These are phyloP conservation scores for Mizuhopecten yessoensis DNA, from an alignment of 1,140 invertebrate species.

Conservation along the genomic window DNA sequence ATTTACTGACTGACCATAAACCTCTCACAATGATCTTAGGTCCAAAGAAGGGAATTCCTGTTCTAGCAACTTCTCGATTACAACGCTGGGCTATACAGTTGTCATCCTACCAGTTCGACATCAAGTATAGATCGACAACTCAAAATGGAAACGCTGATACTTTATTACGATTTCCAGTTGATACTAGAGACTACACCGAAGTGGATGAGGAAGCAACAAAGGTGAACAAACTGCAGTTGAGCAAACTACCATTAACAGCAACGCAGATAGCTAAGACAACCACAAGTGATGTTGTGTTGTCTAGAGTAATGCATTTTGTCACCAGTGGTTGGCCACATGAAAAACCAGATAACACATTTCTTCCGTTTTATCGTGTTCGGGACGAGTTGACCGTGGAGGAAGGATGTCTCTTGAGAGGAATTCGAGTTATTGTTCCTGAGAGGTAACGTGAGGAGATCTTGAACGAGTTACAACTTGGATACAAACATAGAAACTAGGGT, in stretches of 20 bases:
- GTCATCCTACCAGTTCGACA: constrained; percentile 76
- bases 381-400: constrained; percentile 46
- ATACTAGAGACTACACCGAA: background rate
- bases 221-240: constrained; percentile 7
- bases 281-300: constrained; percentile 11
- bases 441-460: background rate
- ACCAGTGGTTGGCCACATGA: too few species aligned
- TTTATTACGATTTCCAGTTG: constrained; percentile 57
- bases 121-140: constrained; percentile 60
- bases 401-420: constrained; percentile 52
- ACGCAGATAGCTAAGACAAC: constrained; percentile 45
- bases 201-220: background rate
- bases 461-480: constrained; percentile 78
- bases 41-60: constrained; percentile 69
- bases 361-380: constrained; percentile 10
- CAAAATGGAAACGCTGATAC: constrained; percentile 54
- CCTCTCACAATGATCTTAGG: constrained; percentile 80
- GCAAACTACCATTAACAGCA: constrained; percentile 46
- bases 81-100: constrained; percentile 81
- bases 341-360: background rate
- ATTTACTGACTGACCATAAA: constrained; percentile 81
- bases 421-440: constrained; percentile 45
- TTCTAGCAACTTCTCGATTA: constrained; percentile 72
- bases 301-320: too few species aligned
- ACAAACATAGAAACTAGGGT: constrained; percentile 79